A percentile compares a stretch with the other conserved stretches of the same genome.
These are phyloP conservation scores for Lontra canadensis DNA, from an alignment of 2,113 vertebrate genomes.

Conservation along the genomic window DNA sequence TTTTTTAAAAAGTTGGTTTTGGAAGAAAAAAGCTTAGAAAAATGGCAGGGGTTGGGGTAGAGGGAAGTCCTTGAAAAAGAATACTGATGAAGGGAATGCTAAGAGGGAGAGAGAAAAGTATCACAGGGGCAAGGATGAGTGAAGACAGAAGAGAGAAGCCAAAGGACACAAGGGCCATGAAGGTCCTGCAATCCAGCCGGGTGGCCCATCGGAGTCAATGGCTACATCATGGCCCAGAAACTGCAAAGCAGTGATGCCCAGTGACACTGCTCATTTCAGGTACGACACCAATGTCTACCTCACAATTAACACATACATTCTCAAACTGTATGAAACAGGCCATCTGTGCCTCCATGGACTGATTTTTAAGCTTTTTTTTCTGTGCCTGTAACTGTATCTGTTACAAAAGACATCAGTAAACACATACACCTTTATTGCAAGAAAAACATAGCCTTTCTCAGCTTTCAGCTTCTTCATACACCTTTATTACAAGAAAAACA, in stretches of 20 bases:
- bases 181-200: background rate
- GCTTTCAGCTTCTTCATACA: background rate
- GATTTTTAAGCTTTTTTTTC: background rate
- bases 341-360: background rate
- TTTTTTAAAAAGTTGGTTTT: background rate
- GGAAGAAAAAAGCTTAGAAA: conserved; percentile 21
- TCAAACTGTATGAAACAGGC: background rate
- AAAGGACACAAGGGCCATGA: background rate
- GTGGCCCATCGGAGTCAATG: background rate
- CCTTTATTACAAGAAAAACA: conserved; percentile 13
- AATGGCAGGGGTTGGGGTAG: background rate
- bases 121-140: background rate
- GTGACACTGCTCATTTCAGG: background rate
- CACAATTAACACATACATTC: background rate
- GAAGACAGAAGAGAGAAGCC: background rate
- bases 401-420: background rate
- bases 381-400: background rate
- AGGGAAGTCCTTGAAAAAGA: background rate
- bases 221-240: background rate
- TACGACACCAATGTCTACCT: background rate
- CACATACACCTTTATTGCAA: background rate
- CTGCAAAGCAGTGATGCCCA: background rate
- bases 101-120: background rate
- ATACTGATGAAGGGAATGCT: conserved; percentile 18
- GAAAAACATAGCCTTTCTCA: background rate